Evolutionary conservation across 2,888 invertebrate genomes (phyloP).

Genomic region (Thymelicus acteon): DNA sequence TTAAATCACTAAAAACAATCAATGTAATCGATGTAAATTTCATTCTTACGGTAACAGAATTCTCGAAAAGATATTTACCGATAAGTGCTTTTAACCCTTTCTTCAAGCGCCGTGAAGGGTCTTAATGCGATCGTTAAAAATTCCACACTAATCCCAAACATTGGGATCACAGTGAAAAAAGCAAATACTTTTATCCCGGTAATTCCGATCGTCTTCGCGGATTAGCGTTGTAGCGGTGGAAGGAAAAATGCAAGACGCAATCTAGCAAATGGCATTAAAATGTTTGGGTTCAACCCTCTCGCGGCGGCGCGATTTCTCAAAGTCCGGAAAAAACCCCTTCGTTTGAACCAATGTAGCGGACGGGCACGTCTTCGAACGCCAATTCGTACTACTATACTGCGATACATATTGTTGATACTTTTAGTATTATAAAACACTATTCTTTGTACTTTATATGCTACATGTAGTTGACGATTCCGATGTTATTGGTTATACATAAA

Average conservation of each 20-base stretch:
- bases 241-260: conserved; percentile 83
- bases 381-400: conserved; percentile 52
- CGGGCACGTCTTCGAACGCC: conserved; percentile 80
- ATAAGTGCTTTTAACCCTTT: conserved; percentile 79
- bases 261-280: conserved; percentile 85
- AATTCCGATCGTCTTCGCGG: conserved; percentile 80
- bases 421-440: not conserved
- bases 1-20: not conserved
- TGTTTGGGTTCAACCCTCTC: conserved; percentile 82
- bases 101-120: conserved; percentile 70
- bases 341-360: conserved; percentile 79
- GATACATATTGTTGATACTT: conserved; percentile 65
- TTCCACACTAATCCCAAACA: conserved; percentile 73
- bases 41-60: not conserved
- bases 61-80: conserved; percentile 61
- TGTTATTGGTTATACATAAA: no score
- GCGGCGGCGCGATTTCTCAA: conserved; percentile 81
- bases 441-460: no score
- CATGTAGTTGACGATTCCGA: no score
- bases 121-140: conserved; percentile 72
- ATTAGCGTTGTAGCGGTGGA: conserved; percentile 75
- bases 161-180: conserved; percentile 80
- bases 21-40: not conserved
- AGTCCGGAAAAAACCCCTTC: conserved; percentile 80
- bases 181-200: conserved; percentile 80